Evolutionary conservation across 2,113 vertebrate species (phyloP).

Genomic region (Apistogramma diplotaenia): DNA sequence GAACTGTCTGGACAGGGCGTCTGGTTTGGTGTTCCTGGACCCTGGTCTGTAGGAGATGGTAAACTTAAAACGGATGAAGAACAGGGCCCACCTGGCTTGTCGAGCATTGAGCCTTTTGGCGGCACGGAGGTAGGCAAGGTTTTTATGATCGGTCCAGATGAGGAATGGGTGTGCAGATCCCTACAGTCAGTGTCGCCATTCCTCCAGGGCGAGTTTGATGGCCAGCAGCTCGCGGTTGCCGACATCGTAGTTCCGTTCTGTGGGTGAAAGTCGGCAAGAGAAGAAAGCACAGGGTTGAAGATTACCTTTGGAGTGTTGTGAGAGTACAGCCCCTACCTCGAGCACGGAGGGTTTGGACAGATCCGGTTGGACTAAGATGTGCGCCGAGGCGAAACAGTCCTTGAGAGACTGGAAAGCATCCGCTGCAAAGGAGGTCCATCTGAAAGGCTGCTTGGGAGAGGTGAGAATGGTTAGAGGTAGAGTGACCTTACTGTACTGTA

Average conservation of each 20-base stretch:
- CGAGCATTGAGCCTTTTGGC: not conserved
- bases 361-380: not conserved
- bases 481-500: not conserved
- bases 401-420: not conserved
- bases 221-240: not conserved
- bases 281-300: not conserved
- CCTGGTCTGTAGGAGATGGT: not conserved
- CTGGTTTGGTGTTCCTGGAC: not conserved
- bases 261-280: not conserved
- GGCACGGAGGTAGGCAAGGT: accelerated
- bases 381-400: not conserved
- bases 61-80: not conserved
- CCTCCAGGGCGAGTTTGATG: not conserved
- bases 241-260: no score
- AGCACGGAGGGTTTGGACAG: not conserved
- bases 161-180: not conserved
- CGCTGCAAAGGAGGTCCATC: not conserved
- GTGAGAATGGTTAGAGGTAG: not conserved
- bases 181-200: not conserved
- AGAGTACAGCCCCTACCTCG: not conserved
- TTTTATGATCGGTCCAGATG: not conserved
- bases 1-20: not conserved
- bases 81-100: not conserved
- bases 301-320: not conserved
- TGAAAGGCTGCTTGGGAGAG: not conserved